Percentiles rank a stretch among this genome's conserved stretches.
phyloP scores from a whole-genome alignment of 2,113 vertebrate species.

The Corythornis cristatus region DNA sequence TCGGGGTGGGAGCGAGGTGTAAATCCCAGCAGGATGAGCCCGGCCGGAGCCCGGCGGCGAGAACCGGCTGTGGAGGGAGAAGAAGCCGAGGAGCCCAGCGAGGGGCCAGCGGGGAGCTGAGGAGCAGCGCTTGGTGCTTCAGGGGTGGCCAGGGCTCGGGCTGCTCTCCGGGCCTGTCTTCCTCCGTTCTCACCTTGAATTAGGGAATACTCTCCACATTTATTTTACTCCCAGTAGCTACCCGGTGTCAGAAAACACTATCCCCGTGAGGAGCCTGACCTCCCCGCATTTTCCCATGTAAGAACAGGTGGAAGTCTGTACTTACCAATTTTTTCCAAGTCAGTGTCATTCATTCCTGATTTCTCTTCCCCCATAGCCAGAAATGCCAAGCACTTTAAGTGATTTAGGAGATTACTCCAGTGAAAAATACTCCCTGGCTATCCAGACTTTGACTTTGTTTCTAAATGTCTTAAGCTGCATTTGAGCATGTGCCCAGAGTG shows the following conservation, averaged over 20 bases:
- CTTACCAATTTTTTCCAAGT: neutral
- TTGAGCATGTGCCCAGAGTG: neutral
- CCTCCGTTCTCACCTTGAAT: neutral
- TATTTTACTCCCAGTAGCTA: accelerated
- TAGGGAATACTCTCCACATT: neutral
- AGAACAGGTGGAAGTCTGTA: neutral
- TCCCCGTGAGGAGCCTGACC: neutral
- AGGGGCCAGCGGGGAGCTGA: neutral
- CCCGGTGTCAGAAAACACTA: neutral
- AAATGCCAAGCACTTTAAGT: neutral
- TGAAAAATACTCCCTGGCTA: accelerated
- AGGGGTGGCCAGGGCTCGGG: neutral
- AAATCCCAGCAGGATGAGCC: neutral
- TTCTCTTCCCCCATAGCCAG: neutral
- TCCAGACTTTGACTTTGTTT: neutral
- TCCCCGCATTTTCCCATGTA: neutral
- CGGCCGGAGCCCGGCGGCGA: neutral
- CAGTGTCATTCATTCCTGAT: neutral
- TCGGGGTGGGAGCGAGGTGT: neutral
- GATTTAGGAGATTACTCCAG: neutral
- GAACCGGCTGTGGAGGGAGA: neutral
- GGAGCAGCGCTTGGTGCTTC: neutral
- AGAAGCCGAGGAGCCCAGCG: neutral
- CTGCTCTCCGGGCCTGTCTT: neutral
- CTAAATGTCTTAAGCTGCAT: neutral